Conservation (phyloP, 1,140 invertebrate genomes). For the Cydia pomonella region DNA sequence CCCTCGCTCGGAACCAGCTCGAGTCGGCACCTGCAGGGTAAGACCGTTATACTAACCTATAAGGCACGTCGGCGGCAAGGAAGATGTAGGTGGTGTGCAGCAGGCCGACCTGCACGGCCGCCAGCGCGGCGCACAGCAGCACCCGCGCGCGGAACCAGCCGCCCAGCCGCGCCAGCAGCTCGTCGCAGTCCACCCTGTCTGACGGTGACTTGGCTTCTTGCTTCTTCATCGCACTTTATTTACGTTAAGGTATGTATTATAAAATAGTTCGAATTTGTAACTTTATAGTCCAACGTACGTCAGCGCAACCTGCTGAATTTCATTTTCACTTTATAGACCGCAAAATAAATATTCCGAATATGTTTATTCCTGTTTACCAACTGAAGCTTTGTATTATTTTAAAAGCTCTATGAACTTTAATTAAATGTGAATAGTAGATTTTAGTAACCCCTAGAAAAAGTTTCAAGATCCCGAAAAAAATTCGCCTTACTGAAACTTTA, state of each 20-base stretch:
- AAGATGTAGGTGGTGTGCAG: constrained; percentile 74
- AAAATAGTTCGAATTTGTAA: too few relatives aligned
- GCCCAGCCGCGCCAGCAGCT: constrained; percentile 59
- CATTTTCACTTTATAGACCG: too few relatives aligned
- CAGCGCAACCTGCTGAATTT: too few relatives aligned
- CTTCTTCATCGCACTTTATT: constrained; percentile 21
- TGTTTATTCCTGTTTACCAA: too few relatives aligned
- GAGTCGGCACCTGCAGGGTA: background rate
- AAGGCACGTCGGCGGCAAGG: constrained; percentile 61
- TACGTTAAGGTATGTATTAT: background rate
- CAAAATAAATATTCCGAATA: too few relatives aligned
- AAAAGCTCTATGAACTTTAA: too few relatives aligned
- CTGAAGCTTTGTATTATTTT: too few relatives aligned
- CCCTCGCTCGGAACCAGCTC: constrained; percentile 59
- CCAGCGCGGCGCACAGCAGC: constrained; percentile 58
- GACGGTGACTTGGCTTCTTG: background rate
- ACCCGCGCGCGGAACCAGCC: constrained; percentile 59
- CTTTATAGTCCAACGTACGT: too few relatives aligned
- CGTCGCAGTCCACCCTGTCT: constrained; percentile 53
- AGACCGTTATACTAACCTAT: constrained; percentile 51
- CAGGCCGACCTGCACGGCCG: constrained; percentile 62
- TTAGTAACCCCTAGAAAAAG: too few relatives aligned
- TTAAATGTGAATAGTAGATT: too few relatives aligned
- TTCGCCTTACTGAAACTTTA: too few relatives aligned
- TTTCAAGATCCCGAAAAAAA: too few relatives aligned